Evolutionary conservation across 1,140 invertebrate species (phyloP).

Genomic region (Pararge aegeria): DNA sequence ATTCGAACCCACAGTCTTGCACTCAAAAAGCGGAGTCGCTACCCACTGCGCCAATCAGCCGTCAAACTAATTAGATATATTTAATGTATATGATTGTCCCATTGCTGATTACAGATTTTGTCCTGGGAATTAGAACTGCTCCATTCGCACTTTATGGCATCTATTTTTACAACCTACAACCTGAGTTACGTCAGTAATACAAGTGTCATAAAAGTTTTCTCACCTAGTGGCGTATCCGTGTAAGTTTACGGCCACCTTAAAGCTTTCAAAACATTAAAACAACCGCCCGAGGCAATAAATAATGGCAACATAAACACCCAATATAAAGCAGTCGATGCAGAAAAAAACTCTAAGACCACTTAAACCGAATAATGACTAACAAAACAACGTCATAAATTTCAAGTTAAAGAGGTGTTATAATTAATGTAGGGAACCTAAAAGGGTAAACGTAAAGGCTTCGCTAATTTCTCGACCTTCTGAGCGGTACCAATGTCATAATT

Average conservation of each 20-base stretch:
- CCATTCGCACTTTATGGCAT: too few relatives aligned
- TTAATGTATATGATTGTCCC: too few relatives aligned
- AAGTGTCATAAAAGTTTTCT: neutral
- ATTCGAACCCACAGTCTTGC: too few relatives aligned
- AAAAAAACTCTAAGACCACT: conserved; percentile 47
- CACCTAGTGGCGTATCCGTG: neutral
- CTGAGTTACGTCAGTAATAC: too few relatives aligned
- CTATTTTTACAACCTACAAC: too few relatives aligned
- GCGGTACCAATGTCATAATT: conserved; percentile 51
- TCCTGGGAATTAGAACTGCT: too few relatives aligned
- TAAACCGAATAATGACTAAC: conserved; percentile 65
- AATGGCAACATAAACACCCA: conserved; percentile 69
- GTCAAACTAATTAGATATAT: too few relatives aligned
- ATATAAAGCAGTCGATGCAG: conserved; percentile 51
- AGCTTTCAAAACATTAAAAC: conserved; percentile 57
- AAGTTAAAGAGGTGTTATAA: conserved; percentile 77
- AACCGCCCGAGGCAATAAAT: conserved; percentile 62
- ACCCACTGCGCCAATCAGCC: too few relatives aligned
- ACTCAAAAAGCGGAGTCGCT: too few relatives aligned
- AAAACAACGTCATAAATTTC: conserved; percentile 72
- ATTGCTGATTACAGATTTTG: too few relatives aligned
- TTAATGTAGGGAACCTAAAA: conserved; percentile 66
- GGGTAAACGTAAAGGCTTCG: conserved; percentile 48
- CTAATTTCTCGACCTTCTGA: conserved; percentile 57
- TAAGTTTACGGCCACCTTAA: conserved; percentile 36